These are phyloP conservation scores for Nipponia nippon DNA, from an alignment of 2,113 vertebrate genomes.

Conservation along the genomic window DNA sequence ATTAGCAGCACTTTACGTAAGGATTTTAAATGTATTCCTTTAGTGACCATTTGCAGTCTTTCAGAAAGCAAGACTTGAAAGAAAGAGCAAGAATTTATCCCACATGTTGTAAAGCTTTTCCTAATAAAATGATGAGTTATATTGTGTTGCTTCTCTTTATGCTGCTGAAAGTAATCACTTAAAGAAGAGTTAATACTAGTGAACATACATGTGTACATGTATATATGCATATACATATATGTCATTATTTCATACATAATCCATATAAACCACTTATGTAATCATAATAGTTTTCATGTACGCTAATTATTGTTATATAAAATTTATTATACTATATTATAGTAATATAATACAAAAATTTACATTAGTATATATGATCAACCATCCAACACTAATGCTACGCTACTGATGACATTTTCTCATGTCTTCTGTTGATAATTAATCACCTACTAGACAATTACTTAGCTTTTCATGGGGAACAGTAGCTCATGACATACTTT, in stretches of 20 bases:
- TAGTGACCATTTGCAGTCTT: not conserved
- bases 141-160: not conserved
- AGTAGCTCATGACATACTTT: not conserved
- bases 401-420: not conserved
- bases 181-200: not conserved
- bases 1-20: not conserved
- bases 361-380: not conserved
- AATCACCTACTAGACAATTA: not conserved
- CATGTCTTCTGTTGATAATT: not conserved
- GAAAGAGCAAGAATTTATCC: not conserved
- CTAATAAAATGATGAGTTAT: not conserved
- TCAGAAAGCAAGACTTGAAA: not conserved
- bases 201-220: not conserved
- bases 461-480: not conserved
- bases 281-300: not conserved
- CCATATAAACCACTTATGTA: not conserved
- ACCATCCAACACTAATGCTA: not conserved
- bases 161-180: not conserved
- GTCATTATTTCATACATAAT: not conserved
- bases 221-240: not conserved
- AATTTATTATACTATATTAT: not conserved
- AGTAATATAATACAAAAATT: not conserved
- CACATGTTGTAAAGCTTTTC: not conserved
- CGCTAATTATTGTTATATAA: not conserved
- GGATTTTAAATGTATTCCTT: not conserved